Base-by-base conservation (phyloP, 2,113 vertebrate genomes). In the Psephotus haematonotus region DNA sequence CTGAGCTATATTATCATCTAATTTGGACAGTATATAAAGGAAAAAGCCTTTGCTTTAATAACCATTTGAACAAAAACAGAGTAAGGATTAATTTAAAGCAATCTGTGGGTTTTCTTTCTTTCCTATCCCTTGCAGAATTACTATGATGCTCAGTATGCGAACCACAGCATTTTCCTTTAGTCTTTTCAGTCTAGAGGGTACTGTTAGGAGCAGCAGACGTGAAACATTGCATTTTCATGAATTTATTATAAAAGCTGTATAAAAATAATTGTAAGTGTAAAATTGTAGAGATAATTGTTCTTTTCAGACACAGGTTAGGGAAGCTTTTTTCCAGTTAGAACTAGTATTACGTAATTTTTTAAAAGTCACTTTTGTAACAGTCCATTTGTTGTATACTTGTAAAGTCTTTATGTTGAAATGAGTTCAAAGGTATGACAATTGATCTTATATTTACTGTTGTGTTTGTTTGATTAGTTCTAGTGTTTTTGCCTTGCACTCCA, bases 401-500 rank as follows among this genome's bases (percentile, higher is more conserved):
- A 47, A 87, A 49, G 31, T 50, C 11, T 69, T 39, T 67, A 17
- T 81, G 53, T 28, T 91, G 11, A 83, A 95, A 43, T 52, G 47
- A 60, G 39, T 65, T 71, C 63, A 74, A 77, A 75, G 10, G 31
- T 57, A 25, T 44, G 27, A 68, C 19, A 28, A 6, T n/a, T 72
- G 35, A 49, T 74, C 80, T 90, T 84, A 37, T 37, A 31, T 91
- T 93, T 89, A 80, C 75, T 78, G 39, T 75, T 91, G 15, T 29
- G 37, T 94, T 49, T 82, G 9, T 65, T 75, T 88, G 87, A 52
- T 85, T 97, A 99, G 99, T 88, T 99, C 99, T 67, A 99, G 99
- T 76, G 98, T 99, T 63, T 99, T 99, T 86, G 99, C 99, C 14
- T 95, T 99, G 92, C 99, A 99, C 89, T 98, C 98, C 67, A 99